These are phyloP conservation scores for Hirtodrosophila trivittata DNA, from an alignment of 2,888 invertebrate genomes.

Conservation along the genomic window DNA sequence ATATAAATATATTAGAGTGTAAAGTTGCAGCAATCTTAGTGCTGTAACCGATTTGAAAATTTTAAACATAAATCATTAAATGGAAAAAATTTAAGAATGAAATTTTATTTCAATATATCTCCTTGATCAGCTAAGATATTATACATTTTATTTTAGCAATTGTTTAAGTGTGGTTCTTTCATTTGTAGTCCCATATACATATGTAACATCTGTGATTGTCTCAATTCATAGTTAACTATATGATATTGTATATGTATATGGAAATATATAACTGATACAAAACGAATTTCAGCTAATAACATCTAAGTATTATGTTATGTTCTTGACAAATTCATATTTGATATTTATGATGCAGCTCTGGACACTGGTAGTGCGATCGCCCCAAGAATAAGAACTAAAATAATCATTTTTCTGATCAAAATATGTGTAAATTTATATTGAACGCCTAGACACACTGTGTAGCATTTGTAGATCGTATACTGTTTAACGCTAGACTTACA, in stretches of 20 bases:
- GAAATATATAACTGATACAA: not conserved
- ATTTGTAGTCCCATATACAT: not conserved
- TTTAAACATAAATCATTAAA: slow-evolving; percentile 36
- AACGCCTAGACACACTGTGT: too few species aligned
- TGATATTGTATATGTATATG: not conserved
- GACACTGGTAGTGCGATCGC: too few species aligned
- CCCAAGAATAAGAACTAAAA: too few species aligned
- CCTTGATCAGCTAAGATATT: too few species aligned
- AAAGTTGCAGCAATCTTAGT: slow-evolving; percentile 24
- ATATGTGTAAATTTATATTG: too few species aligned
- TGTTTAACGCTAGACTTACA: too few species aligned
- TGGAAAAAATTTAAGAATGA: slow-evolving; percentile 15
- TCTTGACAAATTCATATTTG: not conserved
- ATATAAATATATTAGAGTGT: slow-evolving; percentile 25
- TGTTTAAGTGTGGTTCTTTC: too few species aligned
- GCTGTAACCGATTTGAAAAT: slow-evolving; percentile 29
- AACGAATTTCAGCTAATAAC: not conserved
- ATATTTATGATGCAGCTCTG: too few species aligned
- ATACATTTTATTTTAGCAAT: too few species aligned
- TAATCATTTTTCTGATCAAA: too few species aligned
- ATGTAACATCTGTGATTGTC: slow-evolving; percentile 1
- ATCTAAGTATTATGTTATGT: not conserved
- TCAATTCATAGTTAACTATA: not conserved
- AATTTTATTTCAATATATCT: slow-evolving; percentile 4
- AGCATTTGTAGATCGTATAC: too few species aligned